These are phyloP conservation scores for Eriosoma lanigerum DNA, from an alignment of 1,140 invertebrate genomes.

Conservation along the genomic window DNA sequence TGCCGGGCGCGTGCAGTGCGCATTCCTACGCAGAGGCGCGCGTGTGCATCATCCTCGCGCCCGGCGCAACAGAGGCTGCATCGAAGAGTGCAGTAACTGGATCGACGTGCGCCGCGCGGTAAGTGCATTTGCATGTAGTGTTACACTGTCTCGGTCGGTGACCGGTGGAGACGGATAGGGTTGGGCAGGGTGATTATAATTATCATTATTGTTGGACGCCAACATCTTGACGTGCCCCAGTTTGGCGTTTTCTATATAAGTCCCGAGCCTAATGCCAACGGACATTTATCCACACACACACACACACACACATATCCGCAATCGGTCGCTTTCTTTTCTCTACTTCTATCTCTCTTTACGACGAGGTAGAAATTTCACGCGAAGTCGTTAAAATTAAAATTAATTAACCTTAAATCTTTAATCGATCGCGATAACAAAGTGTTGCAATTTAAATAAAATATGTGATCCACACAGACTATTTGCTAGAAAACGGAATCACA, in stretches of 20 bases:
- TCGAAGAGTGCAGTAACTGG: constrained; percentile 28
- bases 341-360: no score
- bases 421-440: no score
- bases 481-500: no score
- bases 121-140: constrained; percentile 47
- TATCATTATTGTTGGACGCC: not conserved
- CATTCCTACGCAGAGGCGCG: constrained; percentile 1
- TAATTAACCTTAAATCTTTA: no score
- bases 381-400: no score
- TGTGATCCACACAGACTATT: no score
- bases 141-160: not conserved
- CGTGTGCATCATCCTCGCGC: not conserved
- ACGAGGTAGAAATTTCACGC: no score
- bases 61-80: not conserved
- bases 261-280: constrained; percentile 29
- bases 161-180: not conserved
- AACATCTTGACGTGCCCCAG: constrained; percentile 37
- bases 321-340: not conserved
- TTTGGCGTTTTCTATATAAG: constrained; percentile 27
- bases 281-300: constrained; percentile 19
- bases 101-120: constrained; percentile 23
- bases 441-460: no score
- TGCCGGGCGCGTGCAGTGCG: constrained; percentile 34
- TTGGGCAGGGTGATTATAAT: constrained; percentile 40
- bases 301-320: constrained; percentile 3